A percentile compares a stretch with the other conserved stretches of the same genome.
These are phyloP conservation scores for Coenonympha glycerion DNA, from an alignment of 2,888 invertebrate genomes.

Conservation along the genomic window DNA sequence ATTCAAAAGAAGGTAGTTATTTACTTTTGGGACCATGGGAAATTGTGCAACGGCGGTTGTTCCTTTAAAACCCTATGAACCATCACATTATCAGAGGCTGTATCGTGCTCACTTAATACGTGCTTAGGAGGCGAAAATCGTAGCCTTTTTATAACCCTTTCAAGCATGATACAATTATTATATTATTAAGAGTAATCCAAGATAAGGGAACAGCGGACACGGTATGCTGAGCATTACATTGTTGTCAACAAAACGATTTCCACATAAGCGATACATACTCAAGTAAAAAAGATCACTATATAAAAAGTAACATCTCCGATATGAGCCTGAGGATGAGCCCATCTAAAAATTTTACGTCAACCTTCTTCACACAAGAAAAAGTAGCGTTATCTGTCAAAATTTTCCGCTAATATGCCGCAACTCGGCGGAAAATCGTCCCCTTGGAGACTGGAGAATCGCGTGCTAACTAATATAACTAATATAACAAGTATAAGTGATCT, in stretches of 20 bases:
- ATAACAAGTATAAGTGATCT: too few relatives aligned
- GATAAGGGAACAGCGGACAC: slow-evolving; percentile 40
- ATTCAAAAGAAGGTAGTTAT: slow-evolving; percentile 68
- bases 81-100: slow-evolving; percentile 43
- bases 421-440: too few relatives aligned
- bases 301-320: slow-evolving; percentile 2
- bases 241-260: slow-evolving; percentile 31
- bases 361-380: too few relatives aligned
- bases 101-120: slow-evolving; percentile 42
- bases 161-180: slow-evolving; percentile 35
- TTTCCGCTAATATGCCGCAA: too few relatives aligned
- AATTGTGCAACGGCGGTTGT: slow-evolving; percentile 66
- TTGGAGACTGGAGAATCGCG: too few relatives aligned
- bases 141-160: slow-evolving; percentile 55
- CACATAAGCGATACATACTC: slow-evolving; percentile 5
- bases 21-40: slow-evolving; percentile 68
- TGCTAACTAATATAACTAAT: too few relatives aligned
- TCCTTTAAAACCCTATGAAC: slow-evolving; percentile 49
- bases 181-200: slow-evolving; percentile 45
- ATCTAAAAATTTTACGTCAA: too few relatives aligned
- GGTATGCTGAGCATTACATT: slow-evolving; percentile 36
- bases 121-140: slow-evolving; percentile 40
- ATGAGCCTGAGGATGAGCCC: too few relatives aligned
- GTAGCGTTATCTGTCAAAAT: too few relatives aligned
- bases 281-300: slow-evolving; percentile 5